Conservation (phyloP, 2,113 vertebrate genomes). For the Nothobranchius kuhntae region DNA sequence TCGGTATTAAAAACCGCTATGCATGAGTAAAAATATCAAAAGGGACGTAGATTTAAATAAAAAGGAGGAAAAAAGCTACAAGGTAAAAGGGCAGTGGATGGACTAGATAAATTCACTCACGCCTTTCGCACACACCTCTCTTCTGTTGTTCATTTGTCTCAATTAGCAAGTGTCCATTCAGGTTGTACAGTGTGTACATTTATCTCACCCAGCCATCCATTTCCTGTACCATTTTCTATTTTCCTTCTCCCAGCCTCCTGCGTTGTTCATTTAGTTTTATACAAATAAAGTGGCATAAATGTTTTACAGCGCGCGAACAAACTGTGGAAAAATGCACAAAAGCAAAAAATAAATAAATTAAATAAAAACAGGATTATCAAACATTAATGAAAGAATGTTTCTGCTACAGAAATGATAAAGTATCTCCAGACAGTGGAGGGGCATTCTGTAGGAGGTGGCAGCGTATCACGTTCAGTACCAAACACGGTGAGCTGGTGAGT, state of each 20-base stretch:
- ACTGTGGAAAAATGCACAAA: background rate
- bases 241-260: slow-evolving; percentile 3
- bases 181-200: slow-evolving; percentile 46
- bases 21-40: slow-evolving; percentile 25
- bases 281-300: slow-evolving; percentile 15
- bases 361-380: background rate
- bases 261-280: slow-evolving; percentile 26
- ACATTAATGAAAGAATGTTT: background rate
- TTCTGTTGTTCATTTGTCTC: slow-evolving; percentile 68
- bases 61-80: background rate
- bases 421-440: background rate
- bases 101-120: slow-evolving; percentile 56
- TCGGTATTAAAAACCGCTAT: slow-evolving; percentile 19
- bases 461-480: background rate
- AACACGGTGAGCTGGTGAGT: slow-evolving; percentile 4
- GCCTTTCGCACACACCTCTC: slow-evolving; percentile 39
- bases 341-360: background rate
- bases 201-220: slow-evolving; percentile 35
- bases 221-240: slow-evolving; percentile 36
- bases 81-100: slow-evolving; percentile 59
- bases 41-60: slow-evolving; percentile 42
- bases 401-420: background rate
- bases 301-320: background rate
- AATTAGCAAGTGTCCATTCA: slow-evolving; percentile 61
- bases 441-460: background rate